Evolutionary conservation across 1,140 invertebrate genomes (phyloP).

Genomic region (Pseudomyrmex dendroicus): DNA sequence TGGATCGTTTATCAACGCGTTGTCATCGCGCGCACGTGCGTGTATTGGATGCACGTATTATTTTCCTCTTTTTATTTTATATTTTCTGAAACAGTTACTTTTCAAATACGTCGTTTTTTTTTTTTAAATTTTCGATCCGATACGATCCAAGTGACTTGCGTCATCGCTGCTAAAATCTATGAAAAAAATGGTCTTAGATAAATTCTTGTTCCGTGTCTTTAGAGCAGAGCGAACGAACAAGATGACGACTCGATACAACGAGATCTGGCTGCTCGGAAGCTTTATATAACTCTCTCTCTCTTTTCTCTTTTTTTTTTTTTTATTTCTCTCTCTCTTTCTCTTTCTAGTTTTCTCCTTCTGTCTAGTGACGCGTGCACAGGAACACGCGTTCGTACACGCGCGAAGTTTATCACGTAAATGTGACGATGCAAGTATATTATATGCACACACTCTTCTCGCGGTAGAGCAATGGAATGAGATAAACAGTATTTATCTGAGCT

Average conservation of each 20-base stretch:
- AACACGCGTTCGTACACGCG: constrained; percentile 38
- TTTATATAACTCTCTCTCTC: constrained; percentile 14
- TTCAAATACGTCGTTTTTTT: too few relatives aligned
- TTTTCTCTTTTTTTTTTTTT: neutral
- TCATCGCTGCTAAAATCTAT: neutral
- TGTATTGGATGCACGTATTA: too few relatives aligned
- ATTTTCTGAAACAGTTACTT: too few relatives aligned
- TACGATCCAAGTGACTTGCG: too few relatives aligned
- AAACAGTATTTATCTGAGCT: constrained; percentile 47
- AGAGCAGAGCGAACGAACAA: neutral
- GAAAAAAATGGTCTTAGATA: neutral
- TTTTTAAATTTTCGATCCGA: too few relatives aligned
- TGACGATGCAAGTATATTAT: constrained; percentile 50
- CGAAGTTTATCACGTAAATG: constrained; percentile 33
- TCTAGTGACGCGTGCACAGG: constrained; percentile 40
- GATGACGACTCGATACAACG: constrained; percentile 4
- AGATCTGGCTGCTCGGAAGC: constrained; percentile 16
- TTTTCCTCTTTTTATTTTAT: too few relatives aligned
- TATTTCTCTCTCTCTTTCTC: neutral
- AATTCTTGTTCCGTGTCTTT: neutral
- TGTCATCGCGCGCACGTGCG: too few relatives aligned
- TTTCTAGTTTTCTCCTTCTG: neutral
- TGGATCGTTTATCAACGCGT: too few relatives aligned
- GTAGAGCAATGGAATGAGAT: constrained; percentile 30
- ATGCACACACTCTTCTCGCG: neutral